Conservation (phyloP, 2,113 vertebrate genomes). For the Chrysochloris asiatica region DNA sequence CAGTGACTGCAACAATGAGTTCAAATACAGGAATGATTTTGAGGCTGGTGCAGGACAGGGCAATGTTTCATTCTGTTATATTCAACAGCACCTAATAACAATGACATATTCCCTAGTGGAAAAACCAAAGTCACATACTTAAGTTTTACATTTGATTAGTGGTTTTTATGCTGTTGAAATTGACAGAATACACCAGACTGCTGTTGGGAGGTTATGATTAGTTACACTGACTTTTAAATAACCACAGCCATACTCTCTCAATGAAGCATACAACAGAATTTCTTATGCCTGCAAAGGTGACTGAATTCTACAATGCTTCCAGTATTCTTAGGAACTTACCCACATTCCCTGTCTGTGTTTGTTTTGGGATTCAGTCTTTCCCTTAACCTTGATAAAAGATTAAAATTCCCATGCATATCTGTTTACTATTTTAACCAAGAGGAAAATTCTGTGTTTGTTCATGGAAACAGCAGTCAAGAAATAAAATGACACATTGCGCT, state of each 20-base stretch:
- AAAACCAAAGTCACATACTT: not conserved
- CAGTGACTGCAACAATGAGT: no score
- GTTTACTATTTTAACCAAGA: not conserved
- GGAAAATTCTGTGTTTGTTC: not conserved
- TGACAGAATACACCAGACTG: not conserved
- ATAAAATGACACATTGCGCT: no score
- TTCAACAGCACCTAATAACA: no score
- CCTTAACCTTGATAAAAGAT: not conserved
- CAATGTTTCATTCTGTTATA: no score
- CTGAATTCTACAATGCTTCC: not conserved
- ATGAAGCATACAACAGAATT: not conserved
- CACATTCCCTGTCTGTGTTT: not conserved
- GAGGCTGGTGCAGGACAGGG: no score
- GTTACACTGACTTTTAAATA: constrained; percentile 41
- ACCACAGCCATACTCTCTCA: not conserved
- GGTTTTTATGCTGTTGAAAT: not conserved
- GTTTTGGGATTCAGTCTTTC: not conserved
- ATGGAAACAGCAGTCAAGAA: no score
- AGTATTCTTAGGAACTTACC: not conserved
- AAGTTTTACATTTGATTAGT: not conserved
- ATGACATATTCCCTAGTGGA: no score
- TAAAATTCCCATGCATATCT: not conserved
- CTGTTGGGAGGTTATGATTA: not conserved
- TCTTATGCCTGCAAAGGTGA: not conserved
- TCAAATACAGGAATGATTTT: no score